Conservation (phyloP, 2,113 vertebrate species). For the Rhinoderma darwinii region DNA sequence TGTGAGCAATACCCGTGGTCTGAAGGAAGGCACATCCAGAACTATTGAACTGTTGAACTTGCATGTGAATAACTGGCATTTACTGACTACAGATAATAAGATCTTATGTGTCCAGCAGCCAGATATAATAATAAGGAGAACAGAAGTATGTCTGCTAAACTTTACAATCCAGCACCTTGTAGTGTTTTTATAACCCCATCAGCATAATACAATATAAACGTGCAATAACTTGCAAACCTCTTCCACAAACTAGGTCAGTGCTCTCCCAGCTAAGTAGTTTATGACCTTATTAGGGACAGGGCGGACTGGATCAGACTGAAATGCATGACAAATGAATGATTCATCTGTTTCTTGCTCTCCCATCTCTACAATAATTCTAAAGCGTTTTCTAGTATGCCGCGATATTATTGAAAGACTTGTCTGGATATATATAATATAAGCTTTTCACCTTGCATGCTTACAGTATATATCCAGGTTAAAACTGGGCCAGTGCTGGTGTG, state of each 20-base stretch:
- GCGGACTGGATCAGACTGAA: slow-evolving; percentile 54
- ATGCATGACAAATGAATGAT: slow-evolving; percentile 56
- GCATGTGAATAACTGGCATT: slow-evolving; percentile 11
- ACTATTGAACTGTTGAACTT: slow-evolving; percentile 3
- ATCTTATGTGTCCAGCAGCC: neutral
- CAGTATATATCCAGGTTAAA: neutral
- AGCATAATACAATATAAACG: neutral
- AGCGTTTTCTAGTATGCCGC: neutral
- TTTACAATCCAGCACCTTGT: neutral
- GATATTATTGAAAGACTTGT: slow-evolving; percentile 3
- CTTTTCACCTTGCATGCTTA: neutral
- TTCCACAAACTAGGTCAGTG: slow-evolving; percentile 50
- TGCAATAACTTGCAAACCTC: slow-evolving; percentile 37
- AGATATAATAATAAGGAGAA: neutral
- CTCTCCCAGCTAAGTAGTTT: slow-evolving; percentile 51
- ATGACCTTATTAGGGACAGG: slow-evolving; percentile 57
- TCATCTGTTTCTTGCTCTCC: slow-evolving; percentile 54
- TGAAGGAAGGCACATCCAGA: slow-evolving; percentile 4
- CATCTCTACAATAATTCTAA: neutral
- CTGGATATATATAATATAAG: neutral
- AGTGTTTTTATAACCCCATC: slow-evolving; percentile 22
- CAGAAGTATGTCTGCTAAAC: slow-evolving; percentile 1
- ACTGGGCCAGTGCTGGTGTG: neutral
- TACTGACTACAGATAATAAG: neutral
- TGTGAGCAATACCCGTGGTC: slow-evolving; percentile 27